These are phyloP conservation scores for Drosophila anomalata DNA, from an alignment of 2,888 invertebrate species.

Conservation along the genomic window DNA sequence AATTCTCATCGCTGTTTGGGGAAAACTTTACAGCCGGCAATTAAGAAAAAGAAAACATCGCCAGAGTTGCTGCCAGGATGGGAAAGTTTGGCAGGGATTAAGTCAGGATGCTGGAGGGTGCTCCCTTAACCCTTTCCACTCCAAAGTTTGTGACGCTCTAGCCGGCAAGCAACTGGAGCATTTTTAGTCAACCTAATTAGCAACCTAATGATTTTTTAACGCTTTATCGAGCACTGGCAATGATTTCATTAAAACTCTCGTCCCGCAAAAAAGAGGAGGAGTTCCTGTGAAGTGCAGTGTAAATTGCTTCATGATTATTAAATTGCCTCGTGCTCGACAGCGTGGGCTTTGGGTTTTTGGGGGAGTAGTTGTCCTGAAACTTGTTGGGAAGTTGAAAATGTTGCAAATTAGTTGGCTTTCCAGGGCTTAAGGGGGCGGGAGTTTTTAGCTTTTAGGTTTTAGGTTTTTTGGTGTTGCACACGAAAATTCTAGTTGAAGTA, in stretches of 20 bases:
- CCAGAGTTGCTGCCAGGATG: not conserved
- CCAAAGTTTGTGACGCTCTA: slow-evolving; percentile 22
- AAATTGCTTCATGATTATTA: slow-evolving; percentile 75
- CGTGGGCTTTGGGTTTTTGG: slow-evolving; percentile 41
- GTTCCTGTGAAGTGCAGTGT: slow-evolving; percentile 47
- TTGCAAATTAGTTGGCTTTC: slow-evolving; percentile 68
- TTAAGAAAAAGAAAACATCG: slow-evolving; percentile 16
- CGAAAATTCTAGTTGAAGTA: slow-evolving; percentile 11
- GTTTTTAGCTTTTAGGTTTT: not conserved
- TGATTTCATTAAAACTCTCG: slow-evolving; percentile 65
- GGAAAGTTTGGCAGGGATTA: slow-evolving; percentile 14
- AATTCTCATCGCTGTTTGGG: not conserved
- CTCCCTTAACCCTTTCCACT: slow-evolving; percentile 6
- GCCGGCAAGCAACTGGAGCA: slow-evolving; percentile 13
- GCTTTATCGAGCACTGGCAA: slow-evolving; percentile 69
- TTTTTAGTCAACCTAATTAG: slow-evolving; percentile 75
- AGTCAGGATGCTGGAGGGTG: not conserved
- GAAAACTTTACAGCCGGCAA: slow-evolving; percentile 17
- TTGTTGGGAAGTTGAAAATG: slow-evolving; percentile 65
- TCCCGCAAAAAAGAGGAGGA: not conserved
- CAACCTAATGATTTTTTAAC: slow-evolving; percentile 76
- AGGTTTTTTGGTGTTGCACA: slow-evolving; percentile 18
- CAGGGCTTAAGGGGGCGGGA: slow-evolving; percentile 26
- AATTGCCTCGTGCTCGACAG: slow-evolving; percentile 57
- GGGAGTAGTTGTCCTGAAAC: slow-evolving; percentile 30